Evolutionary conservation across 2,797 vertebrate species (phyloP).

Genomic region (Spinibarbus caldwelli): DNA sequence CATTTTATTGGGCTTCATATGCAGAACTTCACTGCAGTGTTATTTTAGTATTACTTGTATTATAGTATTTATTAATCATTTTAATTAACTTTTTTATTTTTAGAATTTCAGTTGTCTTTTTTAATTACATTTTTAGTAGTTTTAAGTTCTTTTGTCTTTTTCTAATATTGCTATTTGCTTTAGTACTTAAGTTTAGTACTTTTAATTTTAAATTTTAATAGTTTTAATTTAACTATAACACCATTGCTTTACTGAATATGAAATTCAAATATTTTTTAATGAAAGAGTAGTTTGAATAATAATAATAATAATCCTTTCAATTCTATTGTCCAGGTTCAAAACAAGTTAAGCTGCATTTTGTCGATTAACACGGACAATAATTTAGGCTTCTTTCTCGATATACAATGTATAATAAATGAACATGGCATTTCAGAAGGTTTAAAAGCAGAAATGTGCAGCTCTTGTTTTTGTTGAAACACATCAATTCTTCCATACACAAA

Average conservation of each 20-base stretch:
- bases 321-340: not conserved
- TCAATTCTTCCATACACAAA: not conserved
- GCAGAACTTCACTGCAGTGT: not conserved
- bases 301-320: not conserved
- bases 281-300: not conserved
- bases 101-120: too few relatives aligned
- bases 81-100: not conserved
- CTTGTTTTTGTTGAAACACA: not conserved
- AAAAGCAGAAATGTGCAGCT: not conserved
- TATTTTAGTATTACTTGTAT: not conserved
- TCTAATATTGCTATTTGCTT: not conserved
- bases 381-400: not conserved
- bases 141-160: rapidly evolving
- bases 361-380: not conserved
- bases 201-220: not conserved
- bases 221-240: not conserved
- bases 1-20: not conserved
- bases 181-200: not conserved
- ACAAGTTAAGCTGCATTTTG: not conserved
- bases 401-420: not conserved
- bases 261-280: not conserved
- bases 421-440: not conserved
- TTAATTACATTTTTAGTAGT: not conserved
- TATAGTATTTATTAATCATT: not conserved
- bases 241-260: not conserved